phyloP scores from a whole-genome alignment of 2,113 vertebrate genomes.

The human region GRCh38 chr14:99131501-99132000 shows the following conservation, averaged over 20 bases:
- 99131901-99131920: not conserved
- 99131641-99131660: not conserved
- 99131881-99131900: not conserved
- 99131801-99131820: not conserved
- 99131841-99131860: not conserved
- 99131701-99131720: accelerated
- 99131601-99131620: too few species aligned
- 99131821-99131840: not conserved
- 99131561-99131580: too few species aligned
- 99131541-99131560: too few species aligned
- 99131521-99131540: too few species aligned
- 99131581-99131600: too few species aligned
- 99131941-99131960: too few species aligned
- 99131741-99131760: not conserved
- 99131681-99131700: not conserved
- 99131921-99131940: not conserved
- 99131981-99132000: accelerated
- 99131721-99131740: not conserved
- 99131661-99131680: not conserved
- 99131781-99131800: not conserved
- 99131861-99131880: not conserved
- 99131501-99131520: too few species aligned
- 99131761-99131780: accelerated
- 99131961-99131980: too few species aligned
- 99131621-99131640: not conserved